Evolutionary conservation across 2,113 vertebrate genomes (phyloP).

Genomic region (Callaeas wilsoni): DNA sequence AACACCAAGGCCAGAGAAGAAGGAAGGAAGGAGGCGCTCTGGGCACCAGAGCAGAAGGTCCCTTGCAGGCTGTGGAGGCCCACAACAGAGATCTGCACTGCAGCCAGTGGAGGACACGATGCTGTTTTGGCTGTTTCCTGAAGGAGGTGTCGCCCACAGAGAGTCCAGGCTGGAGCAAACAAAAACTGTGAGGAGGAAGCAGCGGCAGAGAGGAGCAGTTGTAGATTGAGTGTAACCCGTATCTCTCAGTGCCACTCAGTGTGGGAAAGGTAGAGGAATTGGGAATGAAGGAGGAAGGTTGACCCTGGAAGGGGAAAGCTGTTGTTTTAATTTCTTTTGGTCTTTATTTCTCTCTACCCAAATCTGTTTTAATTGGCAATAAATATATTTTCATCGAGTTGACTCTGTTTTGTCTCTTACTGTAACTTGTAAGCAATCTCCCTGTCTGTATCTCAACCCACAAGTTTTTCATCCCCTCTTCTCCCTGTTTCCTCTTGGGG

Average conservation of each 20-base stretch:
- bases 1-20: not conserved
- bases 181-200: not conserved
- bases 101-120: not conserved
- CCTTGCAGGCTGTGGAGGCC: not conserved
- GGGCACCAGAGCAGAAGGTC: not conserved
- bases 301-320: not conserved
- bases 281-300: not conserved
- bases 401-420: not conserved
- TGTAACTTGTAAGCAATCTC: not conserved
- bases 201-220: not conserved
- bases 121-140: not conserved
- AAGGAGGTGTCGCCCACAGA: not conserved
- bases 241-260: not conserved
- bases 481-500: not conserved
- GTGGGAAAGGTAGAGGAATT: not conserved
- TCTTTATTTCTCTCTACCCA: not conserved
- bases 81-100: rapidly evolving
- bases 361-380: not conserved
- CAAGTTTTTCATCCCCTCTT: not conserved
- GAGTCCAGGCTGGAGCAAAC: not conserved
- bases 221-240: not conserved
- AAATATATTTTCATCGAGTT: not conserved
- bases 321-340: not conserved
- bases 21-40: not conserved
- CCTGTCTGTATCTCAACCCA: not conserved